Evolutionary conservation across 1,140 invertebrate genomes (phyloP).

Genomic region (Zaprionus inermis): DNA sequence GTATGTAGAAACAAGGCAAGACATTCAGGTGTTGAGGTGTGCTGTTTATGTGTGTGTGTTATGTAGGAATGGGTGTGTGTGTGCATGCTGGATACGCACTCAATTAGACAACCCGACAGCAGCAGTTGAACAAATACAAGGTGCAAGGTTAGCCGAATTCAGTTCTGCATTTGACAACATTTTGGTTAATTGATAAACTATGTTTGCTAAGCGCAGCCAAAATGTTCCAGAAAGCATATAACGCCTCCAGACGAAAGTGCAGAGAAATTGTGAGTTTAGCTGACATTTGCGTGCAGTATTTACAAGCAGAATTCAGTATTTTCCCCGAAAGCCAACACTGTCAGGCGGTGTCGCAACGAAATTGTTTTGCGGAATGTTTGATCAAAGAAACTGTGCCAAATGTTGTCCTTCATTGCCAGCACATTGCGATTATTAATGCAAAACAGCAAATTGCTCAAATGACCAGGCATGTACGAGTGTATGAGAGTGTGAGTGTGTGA

Average conservation of each 20-base stretch:
- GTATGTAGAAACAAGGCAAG: slow-evolving; percentile 22
- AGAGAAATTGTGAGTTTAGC: not conserved
- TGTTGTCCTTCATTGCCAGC: slow-evolving; percentile 40
- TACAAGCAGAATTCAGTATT: not conserved
- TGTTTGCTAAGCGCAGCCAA: not conserved
- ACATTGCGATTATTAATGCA: slow-evolving; percentile 72
- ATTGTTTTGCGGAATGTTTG: slow-evolving; percentile 19
- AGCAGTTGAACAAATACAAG: slow-evolving; percentile 44
- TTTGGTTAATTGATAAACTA: slow-evolving; percentile 54
- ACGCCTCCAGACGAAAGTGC: no score
- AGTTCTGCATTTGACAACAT: slow-evolving; percentile 44
- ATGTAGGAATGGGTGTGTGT: slow-evolving; percentile 25
- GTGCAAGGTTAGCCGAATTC: slow-evolving; percentile 47
- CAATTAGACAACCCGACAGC: slow-evolving; percentile 59
- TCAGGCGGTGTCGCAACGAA: not conserved
- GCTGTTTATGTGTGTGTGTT: slow-evolving; percentile 30
- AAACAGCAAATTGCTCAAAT: slow-evolving; percentile 59
- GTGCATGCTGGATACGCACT: slow-evolving; percentile 38
- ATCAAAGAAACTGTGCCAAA: slow-evolving; percentile 24
- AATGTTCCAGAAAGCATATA: not conserved
- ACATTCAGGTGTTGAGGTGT: slow-evolving; percentile 63
- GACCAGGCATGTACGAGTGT: slow-evolving; percentile 6
- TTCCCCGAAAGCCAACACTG: not conserved
- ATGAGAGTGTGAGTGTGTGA: slow-evolving; percentile 12
- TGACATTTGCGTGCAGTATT: not conserved